phyloP scores from a whole-genome alignment of 2,888 invertebrate species.

The Synergus laeviventris region DNA sequence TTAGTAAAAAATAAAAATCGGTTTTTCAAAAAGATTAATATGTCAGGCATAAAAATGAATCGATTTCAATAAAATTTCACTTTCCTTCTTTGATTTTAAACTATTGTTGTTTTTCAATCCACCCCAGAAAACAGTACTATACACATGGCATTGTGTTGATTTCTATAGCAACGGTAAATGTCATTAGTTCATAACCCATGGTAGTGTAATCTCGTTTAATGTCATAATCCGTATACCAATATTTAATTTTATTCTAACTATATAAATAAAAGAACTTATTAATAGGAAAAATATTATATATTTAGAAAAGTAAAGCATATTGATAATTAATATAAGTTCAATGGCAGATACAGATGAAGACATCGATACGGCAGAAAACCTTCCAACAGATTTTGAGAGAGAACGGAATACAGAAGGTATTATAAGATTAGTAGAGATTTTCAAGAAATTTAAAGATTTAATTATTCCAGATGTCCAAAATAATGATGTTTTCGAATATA shows the following conservation, averaged over 20 bases:
- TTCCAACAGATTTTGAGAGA: slow-evolving; percentile 40
- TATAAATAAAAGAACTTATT: background rate
- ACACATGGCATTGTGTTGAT: background rate
- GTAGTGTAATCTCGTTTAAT: background rate
- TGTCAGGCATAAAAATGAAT: no score
- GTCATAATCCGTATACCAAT: background rate
- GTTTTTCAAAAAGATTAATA: no score
- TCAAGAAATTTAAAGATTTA: background rate
- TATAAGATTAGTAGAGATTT: background rate
- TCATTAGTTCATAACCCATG: background rate
- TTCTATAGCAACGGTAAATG: slow-evolving; percentile 17
- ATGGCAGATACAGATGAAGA: slow-evolving; percentile 47
- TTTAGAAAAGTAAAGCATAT: background rate
- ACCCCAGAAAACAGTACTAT: background rate
- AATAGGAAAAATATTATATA: background rate
- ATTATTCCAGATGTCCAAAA: slow-evolving; percentile 42
- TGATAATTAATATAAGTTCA: background rate
- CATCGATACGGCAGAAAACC: slow-evolving; percentile 43
- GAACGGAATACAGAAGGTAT: background rate
- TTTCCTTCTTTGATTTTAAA: no score
- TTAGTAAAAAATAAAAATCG: no score
- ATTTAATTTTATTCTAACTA: background rate
- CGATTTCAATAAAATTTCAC: no score
- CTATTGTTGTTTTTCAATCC: background rate
- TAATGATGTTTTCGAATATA: slow-evolving; percentile 42